Base-by-base conservation (phyloP, 2,797 vertebrate species). In the Knipowitschia caucasica region DNA sequence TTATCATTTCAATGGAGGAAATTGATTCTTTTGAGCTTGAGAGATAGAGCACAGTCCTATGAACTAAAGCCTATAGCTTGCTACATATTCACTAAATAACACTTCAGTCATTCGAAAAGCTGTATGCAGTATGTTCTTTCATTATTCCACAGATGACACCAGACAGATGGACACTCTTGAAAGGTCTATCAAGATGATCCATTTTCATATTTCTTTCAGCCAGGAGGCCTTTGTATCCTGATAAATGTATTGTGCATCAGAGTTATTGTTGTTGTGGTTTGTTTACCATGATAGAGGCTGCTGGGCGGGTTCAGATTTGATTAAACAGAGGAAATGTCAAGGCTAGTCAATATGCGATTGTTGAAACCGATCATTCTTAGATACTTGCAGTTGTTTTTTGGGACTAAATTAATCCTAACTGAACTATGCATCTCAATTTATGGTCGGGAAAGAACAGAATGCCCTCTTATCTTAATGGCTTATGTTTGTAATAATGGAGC, bases 401-500 rank as follows among this genome's bases (percentile, higher is more conserved):
- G 21, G 55, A 36, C 17, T 44, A 6, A 30, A 42, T 42, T 14
- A 20, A 46, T 30, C 44, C 15, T 6, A 29, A 20, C 26, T 27
- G n/a, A 45, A 17, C 35, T 20, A 10, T 14, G 21, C 1, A 24
- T 1, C 39, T 24, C 39, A 24, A 17, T 2, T 4, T 20, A 42
- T 14, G 1, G 5, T 42, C 21, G 23, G 12, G 35, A 38, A 56
- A 67, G 56, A 50, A 23, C 3, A 29, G 38, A 58, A 62, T 18
- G 14, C 34, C n/a, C 50, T 52, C 38, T 50, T n/a, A 50, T 24
- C 23, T 35, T 35, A 50, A 27, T 11, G 36, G 2, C n/a, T n/a
- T n/a, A n/a, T 50, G 12, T 54, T 69, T 62, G 39, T 23, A 47
- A 40, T 64, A 33, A 31, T 53, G 24, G 17, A 14, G 34, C 24